phyloP scores from a whole-genome alignment of 2,888 invertebrate genomes.

The Stenoptilia bipunctidactyla region DNA sequence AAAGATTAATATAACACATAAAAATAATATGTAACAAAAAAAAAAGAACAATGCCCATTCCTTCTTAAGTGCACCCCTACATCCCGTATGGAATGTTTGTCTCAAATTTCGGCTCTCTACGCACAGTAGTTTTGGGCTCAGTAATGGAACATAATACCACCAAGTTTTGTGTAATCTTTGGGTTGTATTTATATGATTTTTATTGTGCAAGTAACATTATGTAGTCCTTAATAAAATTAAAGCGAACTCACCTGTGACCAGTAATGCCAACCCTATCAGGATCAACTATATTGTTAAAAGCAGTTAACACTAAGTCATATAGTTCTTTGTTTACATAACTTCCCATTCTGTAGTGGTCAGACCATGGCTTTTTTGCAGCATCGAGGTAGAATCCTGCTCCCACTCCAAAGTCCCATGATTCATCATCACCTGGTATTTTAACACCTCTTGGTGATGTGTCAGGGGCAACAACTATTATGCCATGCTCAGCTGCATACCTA shows the following conservation, averaged over 20 bases:
- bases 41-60: too few species aligned
- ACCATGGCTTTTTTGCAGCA: constrained; percentile 93
- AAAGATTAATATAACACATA: too few species aligned
- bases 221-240: constrained; percentile 3
- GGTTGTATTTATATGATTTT: too few species aligned
- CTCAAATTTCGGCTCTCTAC: too few species aligned
- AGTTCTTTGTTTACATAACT: constrained; percentile 93
- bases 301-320: constrained; percentile 77
- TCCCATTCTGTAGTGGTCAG: constrained; percentile 93
- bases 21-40: too few species aligned
- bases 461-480: constrained; percentile 90
- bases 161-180: too few species aligned
- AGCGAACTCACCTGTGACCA: constrained; percentile 80
- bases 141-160: too few species aligned
- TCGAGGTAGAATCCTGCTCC: constrained; percentile 97
- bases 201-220: too few species aligned
- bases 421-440: constrained; percentile 91
- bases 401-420: constrained; percentile 93
- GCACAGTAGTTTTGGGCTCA: too few species aligned
- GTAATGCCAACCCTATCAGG: constrained; percentile 78
- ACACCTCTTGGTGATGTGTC: constrained; percentile 96
- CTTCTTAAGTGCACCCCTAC: too few species aligned
- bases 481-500: constrained; percentile 85
- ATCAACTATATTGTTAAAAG: constrained; percentile 73
- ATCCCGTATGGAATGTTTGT: too few species aligned